A percentile compares a stretch with the other conserved stretches of the same genome.
Evolutionary conservation across 2,113 vertebrate genomes (phyloP).

Genomic region (Campylomormyrus numenius): DNA sequence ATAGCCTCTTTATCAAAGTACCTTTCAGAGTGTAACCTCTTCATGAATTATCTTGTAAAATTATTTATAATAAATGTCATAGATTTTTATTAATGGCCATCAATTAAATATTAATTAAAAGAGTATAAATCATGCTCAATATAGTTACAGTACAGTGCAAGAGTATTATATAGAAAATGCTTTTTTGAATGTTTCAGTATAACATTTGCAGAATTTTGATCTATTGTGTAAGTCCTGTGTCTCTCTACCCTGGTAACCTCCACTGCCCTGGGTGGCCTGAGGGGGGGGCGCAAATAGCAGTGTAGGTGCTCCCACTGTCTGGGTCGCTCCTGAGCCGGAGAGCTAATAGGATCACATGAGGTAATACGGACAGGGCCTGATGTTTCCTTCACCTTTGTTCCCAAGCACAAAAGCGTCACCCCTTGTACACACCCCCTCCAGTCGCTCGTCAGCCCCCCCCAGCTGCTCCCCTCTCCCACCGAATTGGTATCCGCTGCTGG

Average conservation of each 20-base stretch:
- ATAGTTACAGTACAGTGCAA: background rate
- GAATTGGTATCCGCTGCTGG: conserved; percentile 22
- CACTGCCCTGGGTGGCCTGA: background rate
- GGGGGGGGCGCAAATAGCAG: background rate
- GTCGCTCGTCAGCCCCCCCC: background rate
- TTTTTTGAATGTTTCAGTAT: background rate
- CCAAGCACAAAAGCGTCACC: background rate
- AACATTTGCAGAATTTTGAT: background rate
- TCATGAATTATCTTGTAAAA: background rate
- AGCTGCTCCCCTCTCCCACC: background rate
- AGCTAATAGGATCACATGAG: background rate
- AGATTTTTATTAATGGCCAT: background rate
- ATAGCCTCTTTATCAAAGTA: background rate
- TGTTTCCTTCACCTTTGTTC: background rate
- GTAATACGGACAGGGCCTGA: background rate
- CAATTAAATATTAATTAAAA: background rate
- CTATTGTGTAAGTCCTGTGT: background rate
- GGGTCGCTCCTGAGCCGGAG: background rate
- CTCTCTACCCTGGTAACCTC: background rate
- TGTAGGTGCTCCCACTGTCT: background rate
- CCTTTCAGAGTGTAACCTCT: background rate
- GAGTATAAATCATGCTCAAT: background rate
- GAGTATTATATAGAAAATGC: background rate
- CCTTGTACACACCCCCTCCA: background rate
- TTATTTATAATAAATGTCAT: background rate